Base-by-base conservation (phyloP, 1,140 invertebrate species). In the Rhagoletis zephyria region DNA sequence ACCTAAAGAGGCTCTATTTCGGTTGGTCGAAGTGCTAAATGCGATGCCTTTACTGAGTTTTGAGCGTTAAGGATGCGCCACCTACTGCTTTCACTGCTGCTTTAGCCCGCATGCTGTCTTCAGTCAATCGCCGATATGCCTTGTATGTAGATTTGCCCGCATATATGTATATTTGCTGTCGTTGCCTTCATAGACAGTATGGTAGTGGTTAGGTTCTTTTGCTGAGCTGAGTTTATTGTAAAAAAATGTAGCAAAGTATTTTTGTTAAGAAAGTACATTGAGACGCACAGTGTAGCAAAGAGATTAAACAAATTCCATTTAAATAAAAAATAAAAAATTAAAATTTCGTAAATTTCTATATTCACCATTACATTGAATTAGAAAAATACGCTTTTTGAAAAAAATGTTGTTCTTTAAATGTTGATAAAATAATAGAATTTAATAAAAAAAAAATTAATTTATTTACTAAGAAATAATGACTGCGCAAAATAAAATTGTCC, bases 31-130 rank as follows among this genome's bases (percentile, higher is more conserved):
- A 56, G 10, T 12, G 67, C 42, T 42, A 30, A 42, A 2, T 45
- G 48, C 1, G n/a, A 56, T 81, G n/a, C 19, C 48, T 59, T 9
- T n/a, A 14, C 48, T 81, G 74, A 30, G 48, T 51, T 16, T n/a
- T 56, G 42, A 51, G 48, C 48, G 48, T 19, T 81, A 81, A 81
- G 74, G 16, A 81, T 51, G 48, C 40, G 45, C 12, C 70, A 16
- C 70, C 70, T 77, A 77, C 45, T 45, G 70, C 74, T 81, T 56
- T 56, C 74, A 81, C 74, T 81, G 74, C 48, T 81, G 48, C 2
- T 42, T 48, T 30, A 7, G 9, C 48, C 70, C 48, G 70, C 30
- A 42, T 74, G 70, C 48, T 30, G 74, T 19, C n/a, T 56, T n/a
- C 48, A 81, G 40, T 81, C 56, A 56, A 48, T 56, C 14, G n/a